Conservation (phyloP, 2,888 invertebrate species). For the Lycaena phlaeas region DNA sequence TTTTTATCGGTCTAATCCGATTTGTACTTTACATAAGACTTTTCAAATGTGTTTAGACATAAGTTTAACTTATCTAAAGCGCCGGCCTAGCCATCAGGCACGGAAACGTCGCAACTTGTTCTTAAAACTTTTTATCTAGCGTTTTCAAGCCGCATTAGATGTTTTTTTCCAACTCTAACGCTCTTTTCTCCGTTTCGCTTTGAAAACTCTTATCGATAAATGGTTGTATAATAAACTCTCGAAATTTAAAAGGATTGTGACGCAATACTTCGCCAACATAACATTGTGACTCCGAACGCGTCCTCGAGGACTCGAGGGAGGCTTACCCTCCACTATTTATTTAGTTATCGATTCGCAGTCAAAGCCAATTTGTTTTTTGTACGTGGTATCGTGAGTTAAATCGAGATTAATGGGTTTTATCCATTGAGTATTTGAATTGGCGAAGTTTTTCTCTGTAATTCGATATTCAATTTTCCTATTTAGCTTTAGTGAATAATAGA, state of each 20-base stretch:
- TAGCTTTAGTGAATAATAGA: not conserved
- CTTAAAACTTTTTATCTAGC: too few species aligned
- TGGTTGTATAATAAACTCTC: not conserved
- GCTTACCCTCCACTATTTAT: constrained; percentile 43
- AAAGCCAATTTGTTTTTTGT: constrained; percentile 32
- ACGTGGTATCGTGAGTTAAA: constrained; percentile 16
- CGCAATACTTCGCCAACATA: constrained; percentile 32
- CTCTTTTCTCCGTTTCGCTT: too few species aligned
- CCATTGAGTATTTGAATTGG: too few species aligned
- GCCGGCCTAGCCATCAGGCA: too few species aligned
- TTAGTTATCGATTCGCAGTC: constrained; percentile 50
- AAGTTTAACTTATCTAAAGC: too few species aligned
- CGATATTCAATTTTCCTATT: not conserved
- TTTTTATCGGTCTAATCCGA: too few species aligned
- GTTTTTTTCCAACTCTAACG: too few species aligned
- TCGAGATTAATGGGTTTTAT: not conserved
- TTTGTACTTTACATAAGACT: too few species aligned
- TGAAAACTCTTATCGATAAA: not conserved
- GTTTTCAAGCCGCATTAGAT: too few species aligned
- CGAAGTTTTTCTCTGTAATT: too few species aligned
- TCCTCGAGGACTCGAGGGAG: constrained; percentile 26
- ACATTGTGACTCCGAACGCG: constrained; percentile 31
- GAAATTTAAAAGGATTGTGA: constrained; percentile 19
- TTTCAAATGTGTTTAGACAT: too few species aligned
- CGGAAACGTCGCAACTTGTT: too few species aligned